Evolutionary conservation across 2,888 invertebrate genomes (phyloP).

Genomic region (Drosophila leonis): DNA sequence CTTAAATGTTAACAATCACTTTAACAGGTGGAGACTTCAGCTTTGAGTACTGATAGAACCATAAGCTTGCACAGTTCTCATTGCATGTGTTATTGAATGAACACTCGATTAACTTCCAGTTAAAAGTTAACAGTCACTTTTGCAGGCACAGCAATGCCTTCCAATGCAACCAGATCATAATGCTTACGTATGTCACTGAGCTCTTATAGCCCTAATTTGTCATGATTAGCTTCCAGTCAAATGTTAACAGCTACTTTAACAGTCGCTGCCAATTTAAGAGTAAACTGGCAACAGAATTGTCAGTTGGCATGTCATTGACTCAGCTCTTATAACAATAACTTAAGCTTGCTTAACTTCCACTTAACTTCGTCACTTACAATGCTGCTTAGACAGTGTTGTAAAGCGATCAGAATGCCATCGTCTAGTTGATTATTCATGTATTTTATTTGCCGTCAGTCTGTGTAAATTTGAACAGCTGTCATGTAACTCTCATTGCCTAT

Average conservation of each 20-base stretch:
- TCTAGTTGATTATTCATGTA: neutral
- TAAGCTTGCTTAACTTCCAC: neutral
- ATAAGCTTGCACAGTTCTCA: neutral
- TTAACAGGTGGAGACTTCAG: neutral
- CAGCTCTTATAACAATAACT: neutral
- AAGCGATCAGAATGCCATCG: neutral
- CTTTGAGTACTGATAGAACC: no score
- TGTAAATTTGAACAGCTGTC: conserved; percentile 7
- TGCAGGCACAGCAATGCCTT: neutral
- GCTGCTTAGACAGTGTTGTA: neutral
- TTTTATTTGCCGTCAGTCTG: neutral
- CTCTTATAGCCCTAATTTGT: no score
- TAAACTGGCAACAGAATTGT: neutral
- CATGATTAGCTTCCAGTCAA: neutral
- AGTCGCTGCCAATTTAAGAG: neutral
- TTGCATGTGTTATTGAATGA: neutral
- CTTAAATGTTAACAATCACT: neutral
- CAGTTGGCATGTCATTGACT: neutral
- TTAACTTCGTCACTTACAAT: neutral
- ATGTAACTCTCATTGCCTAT: neutral
- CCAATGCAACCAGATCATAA: neutral
- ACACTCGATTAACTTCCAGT: neutral
- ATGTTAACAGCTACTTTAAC: neutral
- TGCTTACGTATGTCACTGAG: neutral
- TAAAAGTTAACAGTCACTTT: neutral